Evolutionary conservation across 1,140 invertebrate species (phyloP), one percentile per base, ranked within the genome.

Genomic region (Drosophila kikkawai): DNA sequence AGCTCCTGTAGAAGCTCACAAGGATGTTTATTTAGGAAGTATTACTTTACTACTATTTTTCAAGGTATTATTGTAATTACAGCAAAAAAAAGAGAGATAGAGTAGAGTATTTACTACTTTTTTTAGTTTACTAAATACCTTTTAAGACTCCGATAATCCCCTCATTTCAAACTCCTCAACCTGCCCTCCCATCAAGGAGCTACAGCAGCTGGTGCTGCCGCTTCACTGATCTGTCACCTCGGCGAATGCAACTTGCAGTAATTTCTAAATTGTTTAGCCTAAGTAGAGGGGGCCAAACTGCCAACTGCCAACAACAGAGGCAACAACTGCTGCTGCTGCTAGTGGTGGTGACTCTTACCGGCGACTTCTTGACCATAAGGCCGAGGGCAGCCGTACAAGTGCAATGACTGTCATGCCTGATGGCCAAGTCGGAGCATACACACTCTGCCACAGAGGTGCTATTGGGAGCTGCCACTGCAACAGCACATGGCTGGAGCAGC

Each of bases 381-480:
- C 22, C 51, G 22, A 48, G 48, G 51, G 81, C 82, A 84, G 77
- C 84, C 84, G 41, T 84, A 81, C 68, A 87, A 87, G 84, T 88
- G 83, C 83, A 73, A 57, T 78, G 67, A 67, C 75, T 85, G 79
- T 75, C 79, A 70, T 78, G 79, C 47, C 60, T 76, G 56, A 75
- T 68, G 67, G 48, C 64, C 56, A 36, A 60, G 44, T 71, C 36
- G n/a, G 48, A n/a, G 41, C 42, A 9, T 5, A 50, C 29, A 39
- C n/a, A 32, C 26, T 37, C 51, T 55, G 51, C 5, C 34, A 15
- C 42, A 8, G 44, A 39, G 65, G 48, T 69, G 45, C 47, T 68
- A 26, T 26, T 15, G 45, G 13, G 22, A 26, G 7, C 45, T 26
- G 34, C 26, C n/a, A 50, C 26, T 47, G 5, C 29, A 5, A 26